Evolutionary conservation across 2,888 invertebrate genomes (phyloP), one percentile per base, ranked within the genome.

Genomic region (Kuschelorhynchus macadamiae): DNA sequence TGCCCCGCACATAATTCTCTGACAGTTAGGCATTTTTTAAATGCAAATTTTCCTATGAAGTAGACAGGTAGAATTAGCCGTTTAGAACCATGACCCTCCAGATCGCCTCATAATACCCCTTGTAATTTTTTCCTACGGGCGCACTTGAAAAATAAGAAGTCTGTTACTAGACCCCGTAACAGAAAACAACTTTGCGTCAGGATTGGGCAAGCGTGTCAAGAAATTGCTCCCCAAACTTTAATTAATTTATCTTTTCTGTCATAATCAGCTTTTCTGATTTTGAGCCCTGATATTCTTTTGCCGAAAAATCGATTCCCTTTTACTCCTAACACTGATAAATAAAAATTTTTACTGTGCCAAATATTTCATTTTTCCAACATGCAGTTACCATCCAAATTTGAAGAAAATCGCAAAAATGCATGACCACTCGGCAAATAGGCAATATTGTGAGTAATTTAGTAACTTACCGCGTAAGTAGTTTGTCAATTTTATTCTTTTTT

Each of bases 121-220:
- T 50, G 50, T 50, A 32, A 30, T 33, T 50, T n/a, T 50, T 50
- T 50, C 14, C 50, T 50, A 33, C 14, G 50, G 50, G 32, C 11
- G 14, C 17, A 41, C 17, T 41, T n/a, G 16, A 41, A n/a, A 41
- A 41, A 25, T 25, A 25, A 25, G 7, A 7, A 5, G 25, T 25
- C 3, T 25, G 25, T 7, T 7, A 25, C 25, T 25, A 3, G 25
- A 7, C 25, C 25, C 32, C 50, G 32, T 50, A 30, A 50, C 14
- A 36, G 36, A 52, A 36, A 52, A 36, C 9, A 52, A 52, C 16
- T 52, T 33, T 52, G 36, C 52, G 7, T 12, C 3, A 36, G 17
- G 20, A 33, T 52, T 36, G 32, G n/a, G 11, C 32, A 50, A 50
- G n/a, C 32, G 25, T 30, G 50, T 50, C n/a, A 50, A 33, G 50